Base-by-base conservation (phyloP, 2,797 vertebrate genomes). In the Hylomyscus alleni region DNA sequence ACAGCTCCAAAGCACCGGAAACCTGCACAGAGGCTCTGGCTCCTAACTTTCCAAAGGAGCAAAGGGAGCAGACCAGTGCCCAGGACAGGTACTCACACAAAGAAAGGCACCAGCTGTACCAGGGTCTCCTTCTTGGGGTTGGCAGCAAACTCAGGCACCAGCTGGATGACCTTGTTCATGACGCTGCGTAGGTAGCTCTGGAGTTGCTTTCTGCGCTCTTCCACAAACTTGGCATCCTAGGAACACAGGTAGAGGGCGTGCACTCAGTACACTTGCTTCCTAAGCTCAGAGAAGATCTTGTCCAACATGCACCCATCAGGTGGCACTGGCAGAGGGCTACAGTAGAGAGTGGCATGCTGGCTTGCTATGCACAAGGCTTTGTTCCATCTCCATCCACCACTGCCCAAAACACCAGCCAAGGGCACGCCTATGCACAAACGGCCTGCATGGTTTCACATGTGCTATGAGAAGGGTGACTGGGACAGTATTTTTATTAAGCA, bases 131-230 rank as follows among this genome's bases (percentile, higher is more conserved):
- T 99, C 98, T 99, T 99, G 97, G 99, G 99, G 56, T 89, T 99
- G 98, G 99, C 98, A 31, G 99, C 98, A 97, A 99, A 99, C 98
- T 99, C 99, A 4, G 99, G 99, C 98, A 99, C 98, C 34, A 99
- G 98, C 98, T 99, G 99, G 98, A 99, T 99, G 97, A 99, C 98
- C 98, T 99, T 99, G 99, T 99, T 99, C 99, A 99, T 99, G 98
- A 99, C 99, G 0, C 97, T 99, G 96, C 99, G 99, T 96, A 99
- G 98, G 98, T 99, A 99, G 95, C 98, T 98, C 98, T 99, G 99
- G 85, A 99, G 99, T 98, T 99, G 99, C 97, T 99, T 99, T 96
- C 99, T 98, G 29, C 99, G 98, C 98, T 99, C 99, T 98, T 99
- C 99, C 89, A 99, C 99, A 97, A 99, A 99, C 98, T 99, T 99